Percentiles rank a stretch among this genome's conserved stretches.
Conservation (phyloP, 1,140 invertebrate species). For the Drosophila punjabiensis region DNA sequence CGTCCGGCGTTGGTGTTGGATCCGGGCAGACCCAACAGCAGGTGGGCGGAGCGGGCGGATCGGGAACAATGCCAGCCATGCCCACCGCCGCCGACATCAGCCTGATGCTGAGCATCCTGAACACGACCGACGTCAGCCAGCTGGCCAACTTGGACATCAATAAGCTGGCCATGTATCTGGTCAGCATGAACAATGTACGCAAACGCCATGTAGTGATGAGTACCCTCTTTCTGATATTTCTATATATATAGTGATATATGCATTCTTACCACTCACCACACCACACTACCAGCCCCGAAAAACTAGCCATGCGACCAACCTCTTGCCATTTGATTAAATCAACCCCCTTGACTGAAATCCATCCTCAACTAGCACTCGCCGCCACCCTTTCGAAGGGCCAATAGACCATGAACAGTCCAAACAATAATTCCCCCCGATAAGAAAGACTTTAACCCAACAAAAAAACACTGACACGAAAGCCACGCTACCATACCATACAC, state of each 20-base stretch:
- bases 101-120: constrained; percentile 84
- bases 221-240: constrained; percentile 42
- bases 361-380: constrained; percentile 23
- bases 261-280: constrained; percentile 8
- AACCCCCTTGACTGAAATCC: constrained; percentile 25
- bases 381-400: constrained; percentile 33
- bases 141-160: constrained; percentile 89
- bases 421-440: constrained; percentile 10
- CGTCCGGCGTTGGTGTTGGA: constrained; percentile 15
- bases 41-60: constrained; percentile 28
- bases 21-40: constrained; percentile 42
- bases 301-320: neutral
- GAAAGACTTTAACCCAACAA: constrained; percentile 25
- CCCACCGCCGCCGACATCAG: constrained; percentile 84
- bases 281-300: constrained; percentile 2
- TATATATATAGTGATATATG: constrained; percentile 2
- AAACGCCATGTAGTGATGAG: constrained; percentile 63
- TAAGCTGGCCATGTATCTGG: constrained; percentile 91
- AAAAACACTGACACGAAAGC: constrained; percentile 40
- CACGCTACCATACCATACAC: constrained; percentile 28
- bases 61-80: constrained; percentile 69
- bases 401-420: constrained; percentile 65
- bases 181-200: constrained; percentile 87
- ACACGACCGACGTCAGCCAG: constrained; percentile 86
- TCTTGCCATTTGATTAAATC: constrained; percentile 19